phyloP scores from a whole-genome alignment of 2,888 invertebrate genomes.

The Drosophila mettleri region DNA sequence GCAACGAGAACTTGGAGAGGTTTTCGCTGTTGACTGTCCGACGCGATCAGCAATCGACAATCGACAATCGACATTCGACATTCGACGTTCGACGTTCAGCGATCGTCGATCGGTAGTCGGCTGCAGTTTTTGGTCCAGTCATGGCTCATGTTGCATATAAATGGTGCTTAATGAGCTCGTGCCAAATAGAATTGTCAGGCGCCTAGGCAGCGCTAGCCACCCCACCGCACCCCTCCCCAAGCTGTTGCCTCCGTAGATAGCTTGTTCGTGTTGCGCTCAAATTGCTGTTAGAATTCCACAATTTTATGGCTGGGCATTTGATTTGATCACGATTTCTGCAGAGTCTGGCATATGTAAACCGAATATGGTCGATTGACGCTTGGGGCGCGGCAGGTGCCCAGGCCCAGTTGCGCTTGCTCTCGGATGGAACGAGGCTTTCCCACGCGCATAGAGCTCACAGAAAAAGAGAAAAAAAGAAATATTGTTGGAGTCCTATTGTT shows the following conservation, averaged over 20 bases:
- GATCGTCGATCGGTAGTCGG: conserved; percentile 23
- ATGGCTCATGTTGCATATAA: conserved; percentile 82
- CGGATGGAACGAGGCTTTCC: conserved; percentile 50
- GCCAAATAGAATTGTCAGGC: conserved; percentile 81
- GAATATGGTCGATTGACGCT: conserved; percentile 35
- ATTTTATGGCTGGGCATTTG: conserved; percentile 72
- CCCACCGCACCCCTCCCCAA: fast-evolving
- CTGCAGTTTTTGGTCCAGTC: conserved; percentile 71
- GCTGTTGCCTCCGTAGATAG: conserved; percentile 9
- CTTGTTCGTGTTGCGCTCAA: conserved; percentile 72
- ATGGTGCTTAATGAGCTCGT: conserved; percentile 84
- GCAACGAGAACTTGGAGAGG: conserved; percentile 51
- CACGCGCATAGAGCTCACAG: conserved; percentile 52
- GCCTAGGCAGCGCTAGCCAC: conserved; percentile 12
- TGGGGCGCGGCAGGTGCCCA: conserved; percentile 52
- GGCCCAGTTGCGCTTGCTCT: conserved; percentile 6
- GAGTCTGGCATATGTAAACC: conserved; percentile 33
- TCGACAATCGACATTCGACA: conserved; percentile 7
- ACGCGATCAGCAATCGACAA: conserved; percentile 13
- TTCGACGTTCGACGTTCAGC: background rate
- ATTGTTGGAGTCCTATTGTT: conserved; percentile 70
- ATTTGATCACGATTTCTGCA: conserved; percentile 72
- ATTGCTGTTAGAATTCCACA: conserved; percentile 76
- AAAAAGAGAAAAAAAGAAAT: conserved; percentile 6
- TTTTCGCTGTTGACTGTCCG: conserved; percentile 40